Conservation (phyloP, 2,888 invertebrate genomes). For the Embidobia sp. region DNA sequence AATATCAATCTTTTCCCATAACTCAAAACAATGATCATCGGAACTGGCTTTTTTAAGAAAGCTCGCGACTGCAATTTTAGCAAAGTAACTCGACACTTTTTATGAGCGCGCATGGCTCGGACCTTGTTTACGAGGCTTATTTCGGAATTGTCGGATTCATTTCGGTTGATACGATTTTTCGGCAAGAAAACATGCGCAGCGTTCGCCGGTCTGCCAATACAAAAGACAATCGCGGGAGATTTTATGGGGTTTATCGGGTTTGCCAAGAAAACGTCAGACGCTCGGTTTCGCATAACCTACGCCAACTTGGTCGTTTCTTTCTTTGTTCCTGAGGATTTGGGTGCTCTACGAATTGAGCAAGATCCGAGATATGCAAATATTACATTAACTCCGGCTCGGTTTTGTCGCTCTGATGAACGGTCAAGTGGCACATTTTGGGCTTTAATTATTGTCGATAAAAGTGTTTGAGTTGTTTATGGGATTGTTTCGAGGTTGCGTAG, state of each 20-base stretch:
- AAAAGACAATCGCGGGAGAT: conserved; percentile 54
- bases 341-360: conserved; percentile 40
- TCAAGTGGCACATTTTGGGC: conserved; percentile 38
- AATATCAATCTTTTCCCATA: no score
- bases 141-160: conserved; percentile 38
- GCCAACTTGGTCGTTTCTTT: conserved; percentile 48
- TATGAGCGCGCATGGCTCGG: no score
- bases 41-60: no score
- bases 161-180: conserved; percentile 42
- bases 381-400: conserved; percentile 44
- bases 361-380: conserved; percentile 57
- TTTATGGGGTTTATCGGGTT: conserved; percentile 60
- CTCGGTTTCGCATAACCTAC: conserved; percentile 58
- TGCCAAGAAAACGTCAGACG: conserved; percentile 62
- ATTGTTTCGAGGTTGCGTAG: not conserved
- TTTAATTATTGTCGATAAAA: conserved; percentile 51
- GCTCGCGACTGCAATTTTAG: no score
- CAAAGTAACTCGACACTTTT: not conserved
- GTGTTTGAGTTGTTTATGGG: conserved; percentile 46
- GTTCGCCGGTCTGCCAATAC: conserved; percentile 49
- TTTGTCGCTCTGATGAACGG: conserved; percentile 45
- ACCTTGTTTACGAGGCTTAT: conserved; percentile 37
- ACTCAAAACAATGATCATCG: no score
- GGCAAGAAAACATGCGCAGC: conserved; percentile 52
- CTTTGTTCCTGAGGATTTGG: conserved; percentile 50